Evolutionary conservation across 2,797 vertebrate species (phyloP), one percentile per base, ranked within the genome.

Genomic region (Clarias platycephalus): DNA sequence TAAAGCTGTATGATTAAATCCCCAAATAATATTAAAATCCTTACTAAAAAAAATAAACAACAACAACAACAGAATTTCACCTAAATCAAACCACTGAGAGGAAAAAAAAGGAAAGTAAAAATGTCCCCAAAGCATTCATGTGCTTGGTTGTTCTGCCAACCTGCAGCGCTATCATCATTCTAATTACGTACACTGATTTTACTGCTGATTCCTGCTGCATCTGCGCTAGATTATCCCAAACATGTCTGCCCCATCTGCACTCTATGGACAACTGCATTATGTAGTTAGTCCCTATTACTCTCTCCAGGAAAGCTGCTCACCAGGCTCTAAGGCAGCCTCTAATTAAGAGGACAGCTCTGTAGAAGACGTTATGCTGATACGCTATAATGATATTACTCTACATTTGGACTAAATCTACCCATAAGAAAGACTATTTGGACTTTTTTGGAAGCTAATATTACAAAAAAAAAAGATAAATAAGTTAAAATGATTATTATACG

Each of bases 291-390:
- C 76, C 74, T 68, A 83, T 83, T 86, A 80, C 75, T 80, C 81
- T 79, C 81, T 79, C 75, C 60, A 83, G 81, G 68, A 83, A 67
- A 75, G 78, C 76, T 74, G 68, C 68, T 86, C 81, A 74, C 40
- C 81, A 58, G 15, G 74, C 81, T 71, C 66, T 40, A 44, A 86
- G 81, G 79, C 81, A 83, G 67, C 76, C 81, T 58, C 60, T 86
- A 86, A 86, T 86, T 86, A 86, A 80, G 81, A 83, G 67, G 81
- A 74, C 85, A 83, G 85, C 85, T 83, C 76, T 80, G 81, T 67
- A 75, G 85, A 83, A 80, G 81, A 83, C 70, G 67, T 75, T 83
- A 55, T 44, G 75, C 76, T 83, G 66, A 78, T 40, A 78, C 57
- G 22, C 60, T 22, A 62, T 60, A 40, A 78, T 37, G 57, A 78